Base-by-base conservation (phyloP, 2,797 vertebrate species). In the Arctocebus calabarensis region DNA sequence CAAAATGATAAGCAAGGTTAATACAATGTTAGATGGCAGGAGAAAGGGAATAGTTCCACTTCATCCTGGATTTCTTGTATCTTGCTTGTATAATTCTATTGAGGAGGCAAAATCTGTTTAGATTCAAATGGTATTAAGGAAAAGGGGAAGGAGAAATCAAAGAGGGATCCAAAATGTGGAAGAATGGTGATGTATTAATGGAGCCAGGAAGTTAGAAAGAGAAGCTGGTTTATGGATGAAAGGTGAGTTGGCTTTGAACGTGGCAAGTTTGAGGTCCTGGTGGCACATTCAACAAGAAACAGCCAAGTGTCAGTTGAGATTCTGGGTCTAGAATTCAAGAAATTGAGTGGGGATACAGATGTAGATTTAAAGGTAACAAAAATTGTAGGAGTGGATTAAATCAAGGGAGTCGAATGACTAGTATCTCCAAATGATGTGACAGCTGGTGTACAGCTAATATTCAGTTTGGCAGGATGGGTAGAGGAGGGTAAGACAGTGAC, bases 291-390 rank as follows among this genome's bases (percentile, higher is more conserved):
- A 32, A 23, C 32, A 11, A 25, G 90, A 74, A 83, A 66, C 48
- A 92, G 66, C 32, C 48, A 92, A 88, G 81, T 79, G 25, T 37
- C 45, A 77, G 27, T 34, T 94, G 25, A 23, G 7, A 84, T 73
- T 84, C 48, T 92, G 27, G 27, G 8, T 85, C 37, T 92, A 62
- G 61, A 94, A 90, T 94, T 93, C 87, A 90, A 70, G 48, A 82
- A 71, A 66, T 59, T 34, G 61, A 94, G n/a, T 71, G 25, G 7
- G 23, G 11, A 57, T 85, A 59, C 61, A 94, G 37, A 70, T 71
- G 19, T 40, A 70, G 29, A 71, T 88, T 93, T 70, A 81, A 91
- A 93, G 71, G 74, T 25, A 73, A 71, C 48, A 34, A 16, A 92
- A 78, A 37, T n/a, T 85, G 14, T 93, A 61, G 40, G 48, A 71